Base-by-base conservation (phyloP, 2,113 vertebrate genomes). In the Chamaetylas fuelleborni region DNA sequence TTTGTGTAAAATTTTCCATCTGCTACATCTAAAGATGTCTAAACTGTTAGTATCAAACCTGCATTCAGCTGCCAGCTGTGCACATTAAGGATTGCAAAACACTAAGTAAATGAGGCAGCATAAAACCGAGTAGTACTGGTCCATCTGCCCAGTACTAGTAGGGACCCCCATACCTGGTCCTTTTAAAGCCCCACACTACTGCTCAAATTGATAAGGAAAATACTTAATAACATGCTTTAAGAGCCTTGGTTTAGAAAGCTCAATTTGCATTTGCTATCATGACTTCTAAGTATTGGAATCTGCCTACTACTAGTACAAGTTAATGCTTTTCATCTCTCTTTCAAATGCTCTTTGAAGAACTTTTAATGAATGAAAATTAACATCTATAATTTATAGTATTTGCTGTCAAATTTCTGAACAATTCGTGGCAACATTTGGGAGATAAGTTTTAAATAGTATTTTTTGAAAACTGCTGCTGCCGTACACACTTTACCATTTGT, bases 1-100 rank as follows among this genome's bases (percentile, higher is more conserved):
- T 98, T 98, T 98, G 98, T 98, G 98, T 98, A 98, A 98, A 98
- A 98, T 98, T 98, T 98, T 98, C 98, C 98, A 98, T 98, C 98
- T 98, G 98, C 98, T 98, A 98, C 98, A 98, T 98, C 98, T 98
- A 98, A 98, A 98, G 98, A 98, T 98, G 98, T 98, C 98, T 98
- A 98, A 98, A 98, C 98, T 98, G 98, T 98, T 98, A 98, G 98
- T 98, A 98, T 98, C 98, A 98, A 98, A 98, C 98, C 98, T 98
- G 98, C 98, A 98, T 98, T 98, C 98, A 98, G 98, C 98, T 98
- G 98, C 98, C 98, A 98, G 98, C 98, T 98, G 98, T 98, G 98
- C 98, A 98, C 98, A 98, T 98, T 98, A 98, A 98, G 98, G 98
- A 98, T 97, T 98, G 98, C 97, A 98, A 98, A 98, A 98, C 98